These are phyloP conservation scores for Scaptomyza parva DNA, from an alignment of 2,888 invertebrate genomes.

Conservation along the genomic window DNA sequence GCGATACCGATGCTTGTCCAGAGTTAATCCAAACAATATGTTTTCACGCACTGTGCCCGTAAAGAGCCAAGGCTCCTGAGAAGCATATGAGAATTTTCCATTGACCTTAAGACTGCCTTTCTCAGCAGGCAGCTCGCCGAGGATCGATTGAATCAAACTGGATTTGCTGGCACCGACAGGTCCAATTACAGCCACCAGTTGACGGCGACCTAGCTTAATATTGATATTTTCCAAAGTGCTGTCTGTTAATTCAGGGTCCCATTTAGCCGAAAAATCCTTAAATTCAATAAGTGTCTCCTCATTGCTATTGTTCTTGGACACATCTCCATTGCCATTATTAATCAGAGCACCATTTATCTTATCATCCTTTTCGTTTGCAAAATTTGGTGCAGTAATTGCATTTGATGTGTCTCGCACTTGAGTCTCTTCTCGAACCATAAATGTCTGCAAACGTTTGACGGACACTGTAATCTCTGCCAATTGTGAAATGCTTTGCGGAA, in stretches of 20 bases:
- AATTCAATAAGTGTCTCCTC: slow-evolving; percentile 85
- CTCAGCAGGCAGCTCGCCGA: slow-evolving; percentile 85
- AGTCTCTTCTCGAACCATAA: slow-evolving; percentile 87
- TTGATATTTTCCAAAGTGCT: slow-evolving; percentile 89
- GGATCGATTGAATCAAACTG: slow-evolving; percentile 86
- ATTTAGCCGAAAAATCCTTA: slow-evolving; percentile 88
- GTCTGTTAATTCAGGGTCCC: slow-evolving; percentile 87
- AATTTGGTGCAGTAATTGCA: slow-evolving; percentile 4
- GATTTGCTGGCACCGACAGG: slow-evolving; percentile 89
- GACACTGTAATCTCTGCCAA: slow-evolving; percentile 88
- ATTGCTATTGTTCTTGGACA: slow-evolving; percentile 8
- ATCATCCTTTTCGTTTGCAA: slow-evolving; percentile 24
- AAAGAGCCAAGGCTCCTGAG: slow-evolving; percentile 94
- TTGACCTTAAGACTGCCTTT: slow-evolving; percentile 86
- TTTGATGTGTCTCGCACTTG: slow-evolving; percentile 70
- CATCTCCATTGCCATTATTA: slow-evolving; percentile 13
- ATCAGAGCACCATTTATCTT: slow-evolving; percentile 43
- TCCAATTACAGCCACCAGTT: slow-evolving; percentile 89
- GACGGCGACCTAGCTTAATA: slow-evolving; percentile 87
- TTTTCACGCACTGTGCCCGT: slow-evolving; percentile 88
- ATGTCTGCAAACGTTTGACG: slow-evolving; percentile 86
- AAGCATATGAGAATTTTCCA: slow-evolving; percentile 89
- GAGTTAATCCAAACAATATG: slow-evolving; percentile 87
- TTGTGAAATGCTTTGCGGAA: slow-evolving; percentile 90
- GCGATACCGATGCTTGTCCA: slow-evolving; percentile 87